Base-by-base conservation (phyloP, 2,888 invertebrate genomes). In the Dimorphilus gyrociliatus region DNA sequence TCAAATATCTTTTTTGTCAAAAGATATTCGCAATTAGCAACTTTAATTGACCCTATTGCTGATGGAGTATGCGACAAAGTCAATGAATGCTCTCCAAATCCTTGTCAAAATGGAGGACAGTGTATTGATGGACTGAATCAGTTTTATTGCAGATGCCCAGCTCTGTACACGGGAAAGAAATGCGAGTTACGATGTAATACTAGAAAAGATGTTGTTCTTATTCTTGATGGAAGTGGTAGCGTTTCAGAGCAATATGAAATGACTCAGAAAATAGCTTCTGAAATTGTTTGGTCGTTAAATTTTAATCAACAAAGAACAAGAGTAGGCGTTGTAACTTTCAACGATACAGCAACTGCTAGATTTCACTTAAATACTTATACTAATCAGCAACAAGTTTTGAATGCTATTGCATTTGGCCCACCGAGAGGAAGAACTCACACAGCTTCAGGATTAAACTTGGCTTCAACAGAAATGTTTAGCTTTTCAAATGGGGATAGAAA, bases 391-490 rank as follows among this genome's bases (percentile, higher is more conserved):
- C 37, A 43, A 3, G 41, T 55, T 4, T 46, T 48, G 33, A 47
- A 48, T 31, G 55, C 51, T 19, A 47, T 57, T 16, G 45, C 51
- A 15, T 48, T 54, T 29, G 37, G 42, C 14, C 51, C 52, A 25
- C 45, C 43, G 30, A 47, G 48, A 24, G 55, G 55, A 7, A 48
- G 51, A 32, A 55, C 55, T 1, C 51, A 54, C 40, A 53, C 54
- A 4, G 53, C 53, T 3, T 44, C 42, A 5, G 57, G 51, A 4
- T 36, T 42, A 4, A 19, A 26, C 12, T 16, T n/a, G 21, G 19
- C 31, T 15, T 15, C 27, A 4, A 14, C 10, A 6, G 19, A 34
- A n/a, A 36, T 41, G 35, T 42, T 41, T 29, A 37, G 25, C n/a
- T 3, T 31, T n/a, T 4, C n/a, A 4, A 35, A 30, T 16, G 42